Evolutionary conservation across 1,140 invertebrate genomes (phyloP), one percentile per base, ranked within the genome.

Genomic region (Elysia chlorotica): DNA sequence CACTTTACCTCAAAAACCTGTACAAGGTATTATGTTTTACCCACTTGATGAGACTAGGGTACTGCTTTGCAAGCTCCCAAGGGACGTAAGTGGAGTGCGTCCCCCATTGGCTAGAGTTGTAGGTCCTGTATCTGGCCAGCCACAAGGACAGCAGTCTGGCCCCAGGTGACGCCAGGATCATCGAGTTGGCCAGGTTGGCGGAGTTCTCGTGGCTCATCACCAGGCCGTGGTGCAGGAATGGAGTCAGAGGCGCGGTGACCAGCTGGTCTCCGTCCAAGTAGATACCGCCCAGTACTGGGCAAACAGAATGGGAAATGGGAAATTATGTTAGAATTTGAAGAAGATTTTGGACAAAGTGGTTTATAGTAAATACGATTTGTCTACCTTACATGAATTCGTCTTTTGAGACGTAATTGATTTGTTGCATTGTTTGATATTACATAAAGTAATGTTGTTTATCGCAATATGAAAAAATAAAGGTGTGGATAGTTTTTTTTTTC

Each of bases 81-180:
- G 74, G 74, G 1, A 75, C 33, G 28, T 48, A 63, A 19, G 74
- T 75, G 3, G 74, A 75, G 33, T 75, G 74, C 31, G 37, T 36
- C 4, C 66, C 74, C 74, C 74, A 75, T 17, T 72, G 61, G 31
- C 48, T 63, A 3, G 70, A 57, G 33, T 65, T 65, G 70, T 72
- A 72, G 19, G 23, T 53, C 28, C 30, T 36, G 31, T 72, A 72
- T 25, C 33, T 21, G 0, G 21, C 33, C 59, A 31, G 31, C 70
- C 70, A 72, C 19, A 72, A 4, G 21, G 41, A 6, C 3, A 72
- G 33, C 38, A 72, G 65, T 0, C 17, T 19, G 14, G 70, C 70
- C 2, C 33, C 48, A 23, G 57, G 59, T n/a, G 17, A 21, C 23
- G 70, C 37, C 19, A 72, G 25, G 1, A 72, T 63, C 37, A 72